Evolutionary conservation across 2,888 invertebrate species (phyloP).

Genomic region (Acronicta alni): DNA sequence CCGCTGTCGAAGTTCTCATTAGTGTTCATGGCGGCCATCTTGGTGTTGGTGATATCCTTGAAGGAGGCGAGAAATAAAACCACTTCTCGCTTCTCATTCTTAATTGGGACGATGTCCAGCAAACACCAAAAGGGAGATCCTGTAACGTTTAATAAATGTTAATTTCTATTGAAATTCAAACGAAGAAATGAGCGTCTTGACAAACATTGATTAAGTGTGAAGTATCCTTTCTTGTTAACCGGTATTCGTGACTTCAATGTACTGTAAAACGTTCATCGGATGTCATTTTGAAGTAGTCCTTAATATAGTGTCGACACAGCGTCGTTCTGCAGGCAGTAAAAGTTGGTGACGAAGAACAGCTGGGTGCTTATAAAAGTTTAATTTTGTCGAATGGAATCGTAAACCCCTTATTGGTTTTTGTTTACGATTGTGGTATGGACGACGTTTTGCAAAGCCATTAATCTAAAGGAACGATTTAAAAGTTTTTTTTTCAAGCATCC

Average conservation of each 20-base stretch:
- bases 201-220: conserved; percentile 52
- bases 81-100: conserved; percentile 99
- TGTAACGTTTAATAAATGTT: conserved; percentile 79
- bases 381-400: conserved; percentile 85
- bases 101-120: conserved; percentile 98
- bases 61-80: conserved; percentile 98
- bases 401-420: conserved; percentile 83
- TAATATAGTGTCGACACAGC: conserved; percentile 47
- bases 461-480: conserved; percentile 51
- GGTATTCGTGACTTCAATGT: conserved; percentile 25
- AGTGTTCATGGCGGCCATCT: conserved; percentile 95
- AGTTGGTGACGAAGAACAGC: conserved; percentile 74
- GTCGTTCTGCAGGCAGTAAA: conserved; percentile 65
- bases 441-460: conserved; percentile 72
- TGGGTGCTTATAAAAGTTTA: conserved; percentile 84
- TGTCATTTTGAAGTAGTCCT: conserved; percentile 46
- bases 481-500: conserved; percentile 23
- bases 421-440: conserved; percentile 79
- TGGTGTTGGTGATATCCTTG: conserved; percentile 98
- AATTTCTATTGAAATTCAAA: conserved; percentile 59
- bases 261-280: conserved; percentile 16
- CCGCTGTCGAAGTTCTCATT: conserved; percentile 96
- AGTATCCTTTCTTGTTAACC: conserved; percentile 27
- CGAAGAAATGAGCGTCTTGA: conserved; percentile 37
- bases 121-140: conserved; percentile 98